Conservation (phyloP, 2,797 vertebrate species). For the Ctenopoma multispine region DNA sequence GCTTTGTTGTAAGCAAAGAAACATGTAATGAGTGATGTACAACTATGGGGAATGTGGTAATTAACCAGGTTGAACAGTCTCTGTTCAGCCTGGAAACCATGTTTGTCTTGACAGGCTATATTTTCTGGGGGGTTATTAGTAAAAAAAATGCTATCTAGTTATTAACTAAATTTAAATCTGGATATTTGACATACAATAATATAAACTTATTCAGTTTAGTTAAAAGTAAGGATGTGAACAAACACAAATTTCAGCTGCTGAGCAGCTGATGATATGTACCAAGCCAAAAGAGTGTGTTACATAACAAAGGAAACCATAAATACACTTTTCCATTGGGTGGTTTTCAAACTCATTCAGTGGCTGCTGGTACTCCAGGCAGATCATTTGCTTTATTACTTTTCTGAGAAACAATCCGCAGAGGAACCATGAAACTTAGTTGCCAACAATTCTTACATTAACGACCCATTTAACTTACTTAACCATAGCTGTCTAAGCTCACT, state of each 20-base stretch:
- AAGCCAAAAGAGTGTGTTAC: slow-evolving; percentile 28
- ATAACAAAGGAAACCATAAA: slow-evolving; percentile 48
- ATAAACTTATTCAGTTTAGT: background rate
- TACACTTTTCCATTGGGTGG: slow-evolving; percentile 55
- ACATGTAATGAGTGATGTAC: slow-evolving; percentile 39
- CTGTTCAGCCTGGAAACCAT: no score
- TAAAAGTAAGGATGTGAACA: background rate
- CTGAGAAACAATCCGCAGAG: slow-evolving; percentile 47
- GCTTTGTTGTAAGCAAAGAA: slow-evolving; percentile 34
- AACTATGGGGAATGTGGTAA: slow-evolving; percentile 40
- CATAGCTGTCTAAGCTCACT: slow-evolving; percentile 12
- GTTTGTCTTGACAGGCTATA: slow-evolving; percentile 1
- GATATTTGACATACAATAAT: background rate
- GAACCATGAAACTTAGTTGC: slow-evolving; percentile 27
- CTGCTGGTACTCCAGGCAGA: slow-evolving; percentile 36
- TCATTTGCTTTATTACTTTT: slow-evolving; percentile 47
- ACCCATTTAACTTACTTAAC: slow-evolving; percentile 15
- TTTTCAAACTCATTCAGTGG: slow-evolving; percentile 36
- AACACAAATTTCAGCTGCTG: background rate
- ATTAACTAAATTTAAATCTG: background rate
- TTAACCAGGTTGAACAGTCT: slow-evolving; percentile 5
- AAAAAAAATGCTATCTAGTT: background rate
- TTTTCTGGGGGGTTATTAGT: background rate
- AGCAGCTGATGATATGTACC: slow-evolving; percentile 5
- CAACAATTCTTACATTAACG: slow-evolving; percentile 18